Evolutionary conservation across 2,888 invertebrate species (phyloP), one percentile per base, ranked within the genome.

Genomic region (Stenotaenia linearis): DNA sequence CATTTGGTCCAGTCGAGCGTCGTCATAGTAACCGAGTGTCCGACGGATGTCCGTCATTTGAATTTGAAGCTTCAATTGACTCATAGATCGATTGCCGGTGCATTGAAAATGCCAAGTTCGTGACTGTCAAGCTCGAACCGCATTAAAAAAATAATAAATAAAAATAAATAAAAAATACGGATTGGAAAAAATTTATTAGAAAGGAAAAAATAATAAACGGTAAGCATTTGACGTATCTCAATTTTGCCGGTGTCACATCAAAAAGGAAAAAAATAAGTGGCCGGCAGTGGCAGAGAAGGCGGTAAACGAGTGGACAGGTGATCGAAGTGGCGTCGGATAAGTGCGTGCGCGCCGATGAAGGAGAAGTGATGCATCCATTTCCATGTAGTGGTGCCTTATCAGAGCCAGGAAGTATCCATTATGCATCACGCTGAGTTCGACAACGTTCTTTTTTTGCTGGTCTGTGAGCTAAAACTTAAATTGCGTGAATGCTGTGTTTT

Each of bases 11-110:
- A 61, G 61, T 61, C 61, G 61, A n/a, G 45, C 45, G 45, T 61
- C 12, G 61, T 28, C 28, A 61, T 61, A 15, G 61, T 25, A 61
- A 61, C 61, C 10, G 61, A 61, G 28, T 61, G 61, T 61, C 61
- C 61, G 61, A 61, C 61, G 61, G 61, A 61, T 61, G 61, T 61
- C 61, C 61, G 61, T 61, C 61, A 61, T 61, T 61, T 61, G 61
- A 61, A 61, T 61, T 61, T 61, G 61, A 61, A 25, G 61, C 61
- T 61, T 61, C 61, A 61, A 61, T 61, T 61, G 61, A 61, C 25
- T 61, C 61, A 61, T 25, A 61, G 45, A 61, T 61, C 61, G 61
- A 61, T 61, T 61, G 61, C 25, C 25, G 23, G 25, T 61, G 5
- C 25, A 25, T 23, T 45, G n/a, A 45, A 45, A 45, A 45, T 45